Evolutionary conservation across 2,797 vertebrate genomes (phyloP).

Genomic region (Silurus aristotelis): DNA sequence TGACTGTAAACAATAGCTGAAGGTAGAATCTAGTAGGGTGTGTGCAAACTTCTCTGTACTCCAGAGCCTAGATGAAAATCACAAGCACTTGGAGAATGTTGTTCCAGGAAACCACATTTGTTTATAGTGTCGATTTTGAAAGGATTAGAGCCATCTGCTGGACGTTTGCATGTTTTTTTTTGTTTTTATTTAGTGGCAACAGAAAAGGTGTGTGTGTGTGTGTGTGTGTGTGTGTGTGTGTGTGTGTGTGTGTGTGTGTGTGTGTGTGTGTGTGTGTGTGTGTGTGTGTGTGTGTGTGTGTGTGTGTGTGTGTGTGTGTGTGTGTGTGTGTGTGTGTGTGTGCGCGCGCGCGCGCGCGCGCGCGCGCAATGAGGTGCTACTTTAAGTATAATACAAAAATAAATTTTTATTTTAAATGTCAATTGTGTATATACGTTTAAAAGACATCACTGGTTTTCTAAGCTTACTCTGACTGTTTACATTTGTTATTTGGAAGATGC

Average conservation of each 20-base stretch:
- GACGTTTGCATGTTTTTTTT: neutral
- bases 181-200: neutral
- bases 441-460: no score
- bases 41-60: constrained; percentile 31
- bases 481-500: no score
- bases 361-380: neutral
- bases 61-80: constrained; percentile 32
- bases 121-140: constrained; percentile 16
- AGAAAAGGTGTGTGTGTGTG: neutral
- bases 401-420: neutral
- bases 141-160: constrained; percentile 42
- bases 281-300: no score
- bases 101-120: constrained; percentile 18
- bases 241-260: neutral
- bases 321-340: neutral
- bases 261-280: neutral
- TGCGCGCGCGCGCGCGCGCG: neutral
- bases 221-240: neutral
- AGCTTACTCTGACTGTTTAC: no score
- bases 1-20: constrained; percentile 38
- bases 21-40: constrained; percentile 35
- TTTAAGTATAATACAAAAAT: neutral
- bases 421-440: no score
- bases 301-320: neutral
- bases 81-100: constrained; percentile 28